Evolutionary conservation across 2,113 vertebrate species (phyloP).

Genomic region (Xiphorhynchus elegans): DNA sequence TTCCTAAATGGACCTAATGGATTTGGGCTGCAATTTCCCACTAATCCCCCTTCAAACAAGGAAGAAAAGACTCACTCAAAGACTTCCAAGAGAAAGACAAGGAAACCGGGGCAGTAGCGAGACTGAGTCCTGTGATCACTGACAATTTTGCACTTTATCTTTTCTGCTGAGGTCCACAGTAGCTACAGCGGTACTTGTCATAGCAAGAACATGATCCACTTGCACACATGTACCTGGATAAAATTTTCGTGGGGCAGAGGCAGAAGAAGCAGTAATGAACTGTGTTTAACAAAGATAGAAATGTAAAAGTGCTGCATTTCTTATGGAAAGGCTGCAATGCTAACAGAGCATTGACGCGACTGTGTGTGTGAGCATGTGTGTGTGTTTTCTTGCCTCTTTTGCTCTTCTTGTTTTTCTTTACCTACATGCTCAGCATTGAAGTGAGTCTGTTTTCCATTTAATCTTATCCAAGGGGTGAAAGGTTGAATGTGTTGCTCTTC

Average conservation of each 20-base stretch:
- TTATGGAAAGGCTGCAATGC: conserved; percentile 21
- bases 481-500: background rate
- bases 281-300: conserved; percentile 5
- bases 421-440: conserved; percentile 26
- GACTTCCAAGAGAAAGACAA: conserved; percentile 68
- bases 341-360: conserved; percentile 20
- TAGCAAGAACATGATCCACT: background rate
- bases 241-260: background rate
- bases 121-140: background rate
- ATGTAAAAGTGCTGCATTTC: background rate
- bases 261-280: background rate
- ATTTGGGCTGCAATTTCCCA: conserved; percentile 77
- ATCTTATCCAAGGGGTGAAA: background rate
- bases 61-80: conserved; percentile 61
- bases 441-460: conserved; percentile 34
- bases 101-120: conserved; percentile 68
- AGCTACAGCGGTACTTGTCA: conserved; percentile 11
- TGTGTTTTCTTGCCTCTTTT: conserved; percentile 39
- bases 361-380: background rate
- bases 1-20: conserved; percentile 79
- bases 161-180: conserved; percentile 46
- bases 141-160: conserved; percentile 50
- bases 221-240: conserved; percentile 24
- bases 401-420: conserved; percentile 31
- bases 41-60: conserved; percentile 57